phyloP scores from a whole-genome alignment of 2,888 invertebrate genomes.

The Himalopsyche anomala region DNA sequence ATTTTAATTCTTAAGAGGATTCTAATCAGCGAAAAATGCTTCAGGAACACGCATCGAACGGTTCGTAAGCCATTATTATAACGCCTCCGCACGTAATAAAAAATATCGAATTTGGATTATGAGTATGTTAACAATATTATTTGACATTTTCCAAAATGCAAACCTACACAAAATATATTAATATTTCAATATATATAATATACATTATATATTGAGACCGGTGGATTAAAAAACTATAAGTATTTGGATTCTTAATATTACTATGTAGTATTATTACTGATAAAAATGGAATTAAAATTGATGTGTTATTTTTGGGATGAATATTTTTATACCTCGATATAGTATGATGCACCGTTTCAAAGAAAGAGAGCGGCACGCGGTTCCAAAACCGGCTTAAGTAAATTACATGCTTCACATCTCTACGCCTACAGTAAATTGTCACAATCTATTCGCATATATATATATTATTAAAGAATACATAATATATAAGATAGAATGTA shows the following conservation, averaged over 20 bases:
- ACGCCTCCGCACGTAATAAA: slow-evolving; percentile 5
- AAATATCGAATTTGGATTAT: slow-evolving; percentile 42
- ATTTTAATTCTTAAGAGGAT: neutral
- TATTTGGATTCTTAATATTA: slow-evolving; percentile 31
- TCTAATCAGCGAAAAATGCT: slow-evolving; percentile 21
- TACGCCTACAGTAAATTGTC: slow-evolving; percentile 66
- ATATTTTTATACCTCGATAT: slow-evolving; percentile 3
- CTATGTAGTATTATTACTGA: slow-evolving; percentile 28
- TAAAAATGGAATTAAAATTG: slow-evolving; percentile 42
- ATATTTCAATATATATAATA: neutral
- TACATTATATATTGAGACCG: slow-evolving; percentile 31
- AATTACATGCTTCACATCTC: slow-evolving; percentile 54
- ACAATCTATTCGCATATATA: slow-evolving; percentile 65
- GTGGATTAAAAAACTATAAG: slow-evolving; percentile 35
- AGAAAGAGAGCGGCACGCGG: slow-evolving; percentile 3
- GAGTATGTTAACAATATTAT: slow-evolving; percentile 41
- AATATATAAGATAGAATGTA: slow-evolving; percentile 38
- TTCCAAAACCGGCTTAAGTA: slow-evolving; percentile 52
- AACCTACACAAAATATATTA: slow-evolving; percentile 32
- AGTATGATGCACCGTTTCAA: slow-evolving; percentile 19
- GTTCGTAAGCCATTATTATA: neutral
- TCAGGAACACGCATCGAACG: neutral
- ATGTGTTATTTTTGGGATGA: slow-evolving; percentile 32
- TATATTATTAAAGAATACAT: slow-evolving; percentile 17
- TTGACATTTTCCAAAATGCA: slow-evolving; percentile 36